A percentile compares a stretch with the other conserved stretches of the same genome.
phyloP scores from a whole-genome alignment of 2,797 vertebrate species.

The Pseudochaenichthys georgianus region DNA sequence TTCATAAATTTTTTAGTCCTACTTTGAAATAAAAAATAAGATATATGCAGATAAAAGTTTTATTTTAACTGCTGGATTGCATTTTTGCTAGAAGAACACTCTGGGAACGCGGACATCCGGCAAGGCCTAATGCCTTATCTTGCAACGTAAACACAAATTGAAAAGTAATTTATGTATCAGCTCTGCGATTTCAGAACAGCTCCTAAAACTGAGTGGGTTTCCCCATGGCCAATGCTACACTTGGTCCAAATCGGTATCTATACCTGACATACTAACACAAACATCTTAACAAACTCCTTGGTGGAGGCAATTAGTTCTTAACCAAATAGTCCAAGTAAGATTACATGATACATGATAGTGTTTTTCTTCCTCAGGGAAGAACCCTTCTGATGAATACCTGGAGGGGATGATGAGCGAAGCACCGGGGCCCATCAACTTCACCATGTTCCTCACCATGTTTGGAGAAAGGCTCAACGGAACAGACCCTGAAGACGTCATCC shows the following conservation, averaged over 20 bases:
- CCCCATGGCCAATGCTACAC: too few relatives aligned
- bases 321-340: not conserved
- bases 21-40: not conserved
- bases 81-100: not conserved
- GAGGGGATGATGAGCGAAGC: conserved; percentile 99
- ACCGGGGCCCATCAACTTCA: conserved; percentile 98
- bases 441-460: conserved; percentile 99
- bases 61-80: not conserved
- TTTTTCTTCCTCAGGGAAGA: conserved; percentile 88
- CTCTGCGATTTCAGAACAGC: too few relatives aligned
- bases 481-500: conserved; percentile 97
- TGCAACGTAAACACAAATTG: too few relatives aligned
- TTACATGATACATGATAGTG: not conserved
- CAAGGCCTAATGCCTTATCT: too few relatives aligned
- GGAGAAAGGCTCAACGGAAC: conserved; percentile 98
- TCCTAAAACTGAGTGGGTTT: too few relatives aligned
- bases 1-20: too few relatives aligned
- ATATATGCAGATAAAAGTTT: not conserved
- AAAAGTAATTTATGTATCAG: too few relatives aligned
- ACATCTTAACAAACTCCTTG: too few relatives aligned
- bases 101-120: too few relatives aligned
- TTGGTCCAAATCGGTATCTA: too few relatives aligned
- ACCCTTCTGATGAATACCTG: conserved; percentile 97
- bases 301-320: not conserved
- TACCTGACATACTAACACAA: too few relatives aligned